phyloP scores from a whole-genome alignment of 2,797 vertebrate species.

The Fistularia tabacaria region DNA sequence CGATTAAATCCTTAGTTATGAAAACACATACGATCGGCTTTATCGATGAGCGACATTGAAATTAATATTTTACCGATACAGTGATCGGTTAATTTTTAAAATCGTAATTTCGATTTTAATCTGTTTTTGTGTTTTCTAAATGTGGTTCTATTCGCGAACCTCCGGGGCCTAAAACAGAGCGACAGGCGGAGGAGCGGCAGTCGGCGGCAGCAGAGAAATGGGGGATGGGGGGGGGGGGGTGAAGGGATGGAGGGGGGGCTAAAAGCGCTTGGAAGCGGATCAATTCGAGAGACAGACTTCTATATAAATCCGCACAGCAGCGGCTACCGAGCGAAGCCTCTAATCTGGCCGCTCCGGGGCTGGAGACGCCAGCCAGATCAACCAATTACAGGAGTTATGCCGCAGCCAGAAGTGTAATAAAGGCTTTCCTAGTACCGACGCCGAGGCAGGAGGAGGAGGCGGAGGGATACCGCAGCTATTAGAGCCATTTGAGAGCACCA shows the following conservation, averaged over 20 bases:
- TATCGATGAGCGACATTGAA: no score
- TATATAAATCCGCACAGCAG: slow-evolving; percentile 65
- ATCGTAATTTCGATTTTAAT: no score
- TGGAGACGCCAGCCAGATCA: slow-evolving; percentile 79
- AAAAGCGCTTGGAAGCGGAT: slow-evolving; percentile 42
- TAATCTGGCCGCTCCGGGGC: slow-evolving; percentile 62
- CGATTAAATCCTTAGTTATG: no score
- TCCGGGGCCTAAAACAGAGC: not conserved
- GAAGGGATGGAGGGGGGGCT: not conserved
- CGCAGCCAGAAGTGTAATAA: slow-evolving; percentile 45
- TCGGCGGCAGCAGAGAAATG: not conserved
- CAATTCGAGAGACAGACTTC: slow-evolving; percentile 57
- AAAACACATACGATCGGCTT: no score
- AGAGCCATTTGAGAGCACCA: slow-evolving; percentile 57
- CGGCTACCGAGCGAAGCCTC: slow-evolving; percentile 58
- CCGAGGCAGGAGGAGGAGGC: not conserved
- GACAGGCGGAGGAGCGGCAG: not conserved
- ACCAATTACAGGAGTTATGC: slow-evolving; percentile 70
- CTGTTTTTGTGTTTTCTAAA: no score
- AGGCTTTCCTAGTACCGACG: slow-evolving; percentile 53
- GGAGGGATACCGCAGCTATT: slow-evolving; percentile 1
- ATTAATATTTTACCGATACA: no score
- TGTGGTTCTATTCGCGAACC: no score
- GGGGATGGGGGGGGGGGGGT: slow-evolving; percentile 13
- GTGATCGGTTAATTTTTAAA: no score